These are phyloP conservation scores for Andrena minutula DNA, from an alignment of 2,888 invertebrate genomes.

Conservation along the genomic window DNA sequence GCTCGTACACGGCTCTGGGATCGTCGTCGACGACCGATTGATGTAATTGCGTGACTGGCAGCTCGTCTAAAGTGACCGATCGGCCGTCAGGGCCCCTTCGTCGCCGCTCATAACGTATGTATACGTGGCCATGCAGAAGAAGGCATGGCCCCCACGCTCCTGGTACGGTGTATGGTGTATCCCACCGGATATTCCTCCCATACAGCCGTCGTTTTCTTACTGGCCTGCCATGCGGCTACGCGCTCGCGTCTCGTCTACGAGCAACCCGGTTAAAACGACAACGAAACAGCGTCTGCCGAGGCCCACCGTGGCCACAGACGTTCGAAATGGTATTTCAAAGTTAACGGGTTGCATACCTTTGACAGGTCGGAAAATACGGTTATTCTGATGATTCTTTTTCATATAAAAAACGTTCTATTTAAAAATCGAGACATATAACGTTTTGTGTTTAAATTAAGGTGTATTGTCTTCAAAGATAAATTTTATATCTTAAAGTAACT, in stretches of 20 bases:
- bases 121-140: conserved; percentile 55
- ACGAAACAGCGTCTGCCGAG: too few species aligned
- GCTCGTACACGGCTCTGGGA: conserved; percentile 44
- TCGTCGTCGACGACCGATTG: conserved; percentile 73
- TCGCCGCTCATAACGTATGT: conserved; percentile 61
- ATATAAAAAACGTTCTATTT: too few species aligned
- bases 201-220: conserved; percentile 68
- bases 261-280: not conserved
- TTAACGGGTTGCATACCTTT: too few species aligned
- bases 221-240: conserved; percentile 24
- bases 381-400: too few species aligned
- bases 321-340: not conserved
- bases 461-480: too few species aligned
- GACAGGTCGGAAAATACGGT: too few species aligned
- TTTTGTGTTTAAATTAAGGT: too few species aligned
- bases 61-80: conserved; percentile 74
- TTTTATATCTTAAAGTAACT: too few species aligned
- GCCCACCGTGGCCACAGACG: too few species aligned
- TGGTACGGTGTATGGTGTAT: conserved; percentile 30
- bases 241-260: not conserved
- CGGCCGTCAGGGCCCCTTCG: conserved; percentile 63
- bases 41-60: conserved; percentile 79
- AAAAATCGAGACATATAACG: too few species aligned
- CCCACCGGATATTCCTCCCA: conserved; percentile 75
- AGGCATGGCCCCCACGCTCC: conserved; percentile 44